Evolutionary conservation across 2,888 invertebrate species (phyloP).

Genomic region (Leptinotarsa haldemani): DNA sequence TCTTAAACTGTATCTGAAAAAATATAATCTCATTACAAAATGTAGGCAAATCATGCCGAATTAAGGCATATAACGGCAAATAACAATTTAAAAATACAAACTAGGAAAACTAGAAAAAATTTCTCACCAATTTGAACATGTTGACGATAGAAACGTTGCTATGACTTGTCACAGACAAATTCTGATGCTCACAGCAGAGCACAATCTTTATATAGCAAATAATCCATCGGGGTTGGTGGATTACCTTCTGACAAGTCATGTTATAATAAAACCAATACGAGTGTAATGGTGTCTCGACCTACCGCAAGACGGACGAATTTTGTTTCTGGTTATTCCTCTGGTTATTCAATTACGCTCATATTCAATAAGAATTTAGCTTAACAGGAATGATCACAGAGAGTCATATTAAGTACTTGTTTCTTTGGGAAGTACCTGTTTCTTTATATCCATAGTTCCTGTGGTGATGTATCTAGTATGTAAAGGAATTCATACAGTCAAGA

Average conservation of each 20-base stretch:
- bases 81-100: too few species aligned
- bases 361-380: conserved; percentile 4
- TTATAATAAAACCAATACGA: conserved; percentile 16
- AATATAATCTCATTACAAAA: too few species aligned
- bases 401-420: too few species aligned
- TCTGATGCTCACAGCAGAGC: conserved; percentile 23
- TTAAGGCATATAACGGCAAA: too few species aligned
- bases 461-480: too few species aligned
- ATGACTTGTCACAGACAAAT: conserved; percentile 38
- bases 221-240: conserved; percentile 33
- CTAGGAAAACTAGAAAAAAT: not conserved
- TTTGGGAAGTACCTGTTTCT: too few species aligned
- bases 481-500: too few species aligned
- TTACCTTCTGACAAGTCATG: conserved; percentile 37
- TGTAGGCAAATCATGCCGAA: too few species aligned
- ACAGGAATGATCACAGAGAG: too few species aligned
- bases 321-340: conserved; percentile 7
- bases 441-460: too few species aligned
- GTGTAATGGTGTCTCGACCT: conserved; percentile 8
- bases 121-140: conserved; percentile 50
- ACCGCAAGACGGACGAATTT: conserved; percentile 11
- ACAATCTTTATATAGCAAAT: conserved; percentile 33
- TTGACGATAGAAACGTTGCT: conserved; percentile 34
- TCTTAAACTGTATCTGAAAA: too few species aligned
- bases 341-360: conserved; percentile 5